These are phyloP conservation scores for Halcyon malimbica DNA, from an alignment of 2,113 vertebrate species.

Conservation along the genomic window DNA sequence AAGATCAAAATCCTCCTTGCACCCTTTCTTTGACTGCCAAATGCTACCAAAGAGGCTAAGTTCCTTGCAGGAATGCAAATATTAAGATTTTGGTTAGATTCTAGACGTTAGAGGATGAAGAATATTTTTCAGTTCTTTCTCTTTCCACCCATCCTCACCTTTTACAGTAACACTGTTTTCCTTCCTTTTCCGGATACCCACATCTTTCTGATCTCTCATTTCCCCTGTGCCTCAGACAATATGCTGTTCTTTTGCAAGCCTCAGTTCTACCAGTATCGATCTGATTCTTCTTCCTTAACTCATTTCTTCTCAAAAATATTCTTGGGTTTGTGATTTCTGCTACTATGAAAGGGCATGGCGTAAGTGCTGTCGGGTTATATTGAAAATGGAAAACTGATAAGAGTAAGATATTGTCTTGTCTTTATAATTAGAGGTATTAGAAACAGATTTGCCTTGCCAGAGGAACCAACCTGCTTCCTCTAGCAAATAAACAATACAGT, in stretches of 20 bases:
- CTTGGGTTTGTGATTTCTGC: background rate
- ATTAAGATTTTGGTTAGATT: background rate
- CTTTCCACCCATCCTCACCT: background rate
- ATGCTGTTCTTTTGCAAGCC: background rate
- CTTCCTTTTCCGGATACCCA: background rate
- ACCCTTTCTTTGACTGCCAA: background rate
- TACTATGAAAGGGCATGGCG: background rate
- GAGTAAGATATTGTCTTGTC: background rate
- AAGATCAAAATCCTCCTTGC: background rate
- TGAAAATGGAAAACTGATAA: background rate
- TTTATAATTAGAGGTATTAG: background rate
- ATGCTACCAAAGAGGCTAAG: background rate
- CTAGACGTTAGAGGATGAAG: no score
- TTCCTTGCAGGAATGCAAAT: background rate
- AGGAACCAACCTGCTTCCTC: background rate
- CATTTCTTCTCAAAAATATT: background rate
- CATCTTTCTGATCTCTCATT: background rate
- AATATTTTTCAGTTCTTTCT: background rate
- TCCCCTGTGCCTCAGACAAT: background rate
- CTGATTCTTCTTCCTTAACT: background rate
- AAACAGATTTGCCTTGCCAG: background rate
- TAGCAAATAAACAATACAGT: background rate
- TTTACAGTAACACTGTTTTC: background rate
- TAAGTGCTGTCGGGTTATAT: background rate
- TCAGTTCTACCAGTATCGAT: background rate